Evolutionary conservation across 2,113 vertebrate genomes (phyloP).

Genomic region (Paramisgurnus dabryanus): DNA sequence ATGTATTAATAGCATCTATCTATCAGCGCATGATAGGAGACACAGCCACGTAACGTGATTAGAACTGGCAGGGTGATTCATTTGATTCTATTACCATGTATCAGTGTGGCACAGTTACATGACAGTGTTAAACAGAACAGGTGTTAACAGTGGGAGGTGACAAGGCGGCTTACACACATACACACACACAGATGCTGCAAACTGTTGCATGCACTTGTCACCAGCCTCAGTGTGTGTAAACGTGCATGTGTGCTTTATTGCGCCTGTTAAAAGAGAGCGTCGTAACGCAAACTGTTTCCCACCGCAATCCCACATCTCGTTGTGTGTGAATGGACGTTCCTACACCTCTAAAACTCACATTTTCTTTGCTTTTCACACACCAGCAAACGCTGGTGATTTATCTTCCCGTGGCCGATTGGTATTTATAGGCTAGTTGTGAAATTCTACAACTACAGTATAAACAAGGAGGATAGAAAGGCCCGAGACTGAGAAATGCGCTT

Average conservation of each 20-base stretch:
- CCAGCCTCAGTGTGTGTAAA: conserved; percentile 63
- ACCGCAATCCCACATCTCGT: conserved; percentile 68
- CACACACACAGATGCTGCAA: conserved; percentile 80
- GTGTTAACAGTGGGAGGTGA: conserved; percentile 89
- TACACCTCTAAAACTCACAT: conserved; percentile 72
- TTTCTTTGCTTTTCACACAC: conserved; percentile 74
- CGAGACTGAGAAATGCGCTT: conserved; percentile 51
- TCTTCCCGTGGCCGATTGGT: conserved; percentile 61
- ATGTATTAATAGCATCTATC: conserved; percentile 39
- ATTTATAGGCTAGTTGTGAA: conserved; percentile 75
- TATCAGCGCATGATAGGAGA: conserved; percentile 32
- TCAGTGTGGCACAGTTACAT: conserved; percentile 57
- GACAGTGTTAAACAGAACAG: conserved; percentile 74
- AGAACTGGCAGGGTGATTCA: conserved; percentile 57
- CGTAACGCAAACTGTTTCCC: conserved; percentile 71
- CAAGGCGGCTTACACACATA: conserved; percentile 71
- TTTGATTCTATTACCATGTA: conserved; percentile 62
- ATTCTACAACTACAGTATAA: conserved; percentile 75
- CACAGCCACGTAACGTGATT: conserved; percentile 45
- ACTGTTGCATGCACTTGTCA: conserved; percentile 78
- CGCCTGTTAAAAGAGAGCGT: conserved; percentile 70
- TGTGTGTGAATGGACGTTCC: conserved; percentile 69
- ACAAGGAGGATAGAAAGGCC: conserved; percentile 61
- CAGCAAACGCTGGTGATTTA: conserved; percentile 64
- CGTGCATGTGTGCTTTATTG: conserved; percentile 67